Base-by-base conservation (phyloP, 2,888 invertebrate genomes). In the Chouioia cunea region DNA sequence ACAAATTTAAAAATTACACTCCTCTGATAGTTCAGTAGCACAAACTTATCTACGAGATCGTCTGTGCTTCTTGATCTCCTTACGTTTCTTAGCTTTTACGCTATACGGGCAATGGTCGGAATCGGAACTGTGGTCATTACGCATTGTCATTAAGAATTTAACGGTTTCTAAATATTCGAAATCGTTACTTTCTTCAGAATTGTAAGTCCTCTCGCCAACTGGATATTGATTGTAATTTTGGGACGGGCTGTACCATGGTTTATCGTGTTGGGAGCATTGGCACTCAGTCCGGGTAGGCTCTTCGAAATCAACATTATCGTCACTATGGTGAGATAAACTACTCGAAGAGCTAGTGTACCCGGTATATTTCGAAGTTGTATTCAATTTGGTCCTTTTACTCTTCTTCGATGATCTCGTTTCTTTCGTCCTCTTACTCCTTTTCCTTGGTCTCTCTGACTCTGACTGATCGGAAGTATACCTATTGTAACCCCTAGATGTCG, bases 41-140 rank as follows among this genome's bases (percentile, higher is more conserved):
- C 60, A 63, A 67, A 76, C 75, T 74, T 79, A 78, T 73, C 77
- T 80, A 53, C 77, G 77, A 57, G 80, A 80, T 65, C 79, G 76
- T 68, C 73, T 69, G 20, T 77, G 74, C 36, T 77, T 73, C 27
- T 73, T 79, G 10, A 74, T 76, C 52, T 78, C 76, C 70, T 78
- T 78, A 47, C 71, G 77, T 65, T 77, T 80, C 60, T 78, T 46
- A 15, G 52, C 12, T 23, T 71, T 71, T n/a, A n/a, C n/a, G 6
- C 53, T 63, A 10, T 46, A 60, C 2, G 22, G 43, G 69, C 69
- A 73, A 73, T 70, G 73, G 69, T 73, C 73, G 16, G 22, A 54
- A 1, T 36, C 36, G 36, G 36, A 36, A 12, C 36, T 36, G 36
- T 36, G 36, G 4, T 12, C 12, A 36, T 36, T 12, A 10, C 10